Evolutionary conservation across 1,140 invertebrate genomes (phyloP).

Genomic region (Saccostrea cuccullata): DNA sequence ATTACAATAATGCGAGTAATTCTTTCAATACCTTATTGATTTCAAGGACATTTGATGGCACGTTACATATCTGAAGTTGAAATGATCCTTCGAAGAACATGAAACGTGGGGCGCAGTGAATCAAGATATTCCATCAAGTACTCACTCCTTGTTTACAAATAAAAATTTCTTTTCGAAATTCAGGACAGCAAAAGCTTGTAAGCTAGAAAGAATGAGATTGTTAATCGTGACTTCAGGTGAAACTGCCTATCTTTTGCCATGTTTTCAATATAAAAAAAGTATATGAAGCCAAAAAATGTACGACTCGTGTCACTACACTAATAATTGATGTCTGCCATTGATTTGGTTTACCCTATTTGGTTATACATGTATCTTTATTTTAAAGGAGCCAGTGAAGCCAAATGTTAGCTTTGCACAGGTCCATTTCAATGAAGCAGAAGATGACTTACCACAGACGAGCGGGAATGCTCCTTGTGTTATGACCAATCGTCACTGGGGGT

Average conservation of each 20-base stretch:
- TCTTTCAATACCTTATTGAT: not conserved
- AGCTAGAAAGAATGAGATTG: too few relatives aligned
- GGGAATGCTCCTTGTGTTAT: constrained; percentile 7
- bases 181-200: too few relatives aligned
- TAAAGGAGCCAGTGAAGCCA: not conserved
- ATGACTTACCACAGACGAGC: not conserved
- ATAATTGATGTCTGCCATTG: too few relatives aligned
- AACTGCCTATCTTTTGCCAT: too few relatives aligned
- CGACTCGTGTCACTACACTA: too few relatives aligned
- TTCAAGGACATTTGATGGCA: not conserved
- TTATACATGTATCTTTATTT: not conserved
- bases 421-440: not conserved
- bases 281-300: too few relatives aligned
- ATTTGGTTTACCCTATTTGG: too few relatives aligned
- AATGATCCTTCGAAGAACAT: not conserved
- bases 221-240: too few relatives aligned
- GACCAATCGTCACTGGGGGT: constrained; percentile 11
- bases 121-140: not conserved
- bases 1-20: not conserved
- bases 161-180: not conserved
- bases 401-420: not conserved
- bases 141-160: not conserved
- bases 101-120: not conserved
- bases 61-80: not conserved
- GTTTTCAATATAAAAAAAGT: too few relatives aligned